Conservation (phyloP, 1,140 invertebrate species). For the Heliothis subflexa region DNA sequence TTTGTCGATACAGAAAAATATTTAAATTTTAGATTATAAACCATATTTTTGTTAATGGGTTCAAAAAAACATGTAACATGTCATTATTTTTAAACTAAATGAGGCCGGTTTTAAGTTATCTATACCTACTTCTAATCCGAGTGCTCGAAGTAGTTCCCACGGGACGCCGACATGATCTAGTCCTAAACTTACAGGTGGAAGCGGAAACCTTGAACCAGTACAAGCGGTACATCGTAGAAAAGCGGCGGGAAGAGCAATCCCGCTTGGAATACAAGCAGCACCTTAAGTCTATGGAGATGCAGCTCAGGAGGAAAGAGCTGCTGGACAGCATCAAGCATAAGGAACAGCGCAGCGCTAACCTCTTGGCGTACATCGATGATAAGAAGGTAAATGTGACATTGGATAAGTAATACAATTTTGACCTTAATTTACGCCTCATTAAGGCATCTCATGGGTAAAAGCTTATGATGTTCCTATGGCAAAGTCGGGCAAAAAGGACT, state of each 20-base stretch:
- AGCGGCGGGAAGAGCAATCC: constrained; percentile 64
- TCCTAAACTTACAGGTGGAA: constrained; percentile 62
- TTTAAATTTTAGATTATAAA: too few relatives aligned
- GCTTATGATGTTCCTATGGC: not conserved
- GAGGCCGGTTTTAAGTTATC: too few relatives aligned
- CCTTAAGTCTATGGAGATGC: constrained; percentile 61
- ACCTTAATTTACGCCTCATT: too few relatives aligned
- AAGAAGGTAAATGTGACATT: constrained; percentile 59
- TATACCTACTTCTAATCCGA: too few relatives aligned
- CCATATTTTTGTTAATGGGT: too few relatives aligned
- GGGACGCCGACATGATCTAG: too few relatives aligned
- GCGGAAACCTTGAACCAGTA: constrained; percentile 71
- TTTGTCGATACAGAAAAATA: too few relatives aligned
- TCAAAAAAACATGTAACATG: too few relatives aligned
- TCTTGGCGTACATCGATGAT: constrained; percentile 67
- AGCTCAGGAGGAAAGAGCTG: constrained; percentile 60
- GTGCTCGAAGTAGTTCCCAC: too few relatives aligned
- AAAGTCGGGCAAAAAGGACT: not conserved
- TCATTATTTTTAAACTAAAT: too few relatives aligned
- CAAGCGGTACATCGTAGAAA: constrained; percentile 67
- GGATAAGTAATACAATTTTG: too few relatives aligned
- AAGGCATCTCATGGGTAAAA: too few relatives aligned
- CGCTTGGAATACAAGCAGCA: constrained; percentile 62
- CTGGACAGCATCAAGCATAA: constrained; percentile 70
- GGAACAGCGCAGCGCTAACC: constrained; percentile 64